phyloP scores from a whole-genome alignment of 2,113 vertebrate species.

The Danio rerio region DNA sequence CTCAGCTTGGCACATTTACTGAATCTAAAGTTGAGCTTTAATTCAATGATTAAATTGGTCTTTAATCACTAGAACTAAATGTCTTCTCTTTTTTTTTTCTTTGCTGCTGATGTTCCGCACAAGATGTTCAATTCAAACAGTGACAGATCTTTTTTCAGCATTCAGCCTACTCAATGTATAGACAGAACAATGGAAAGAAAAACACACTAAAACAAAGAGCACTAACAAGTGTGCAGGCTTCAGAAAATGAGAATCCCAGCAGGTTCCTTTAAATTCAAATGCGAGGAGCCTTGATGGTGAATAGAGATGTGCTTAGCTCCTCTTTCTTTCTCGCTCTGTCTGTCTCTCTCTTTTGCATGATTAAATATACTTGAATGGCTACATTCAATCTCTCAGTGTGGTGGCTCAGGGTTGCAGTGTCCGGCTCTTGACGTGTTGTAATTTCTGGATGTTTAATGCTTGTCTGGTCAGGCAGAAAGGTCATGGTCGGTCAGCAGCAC shows the following conservation, averaged over 20 bases:
- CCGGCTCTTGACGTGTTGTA: conserved; percentile 51
- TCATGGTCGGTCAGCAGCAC: conserved; percentile 28
- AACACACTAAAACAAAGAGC: neutral
- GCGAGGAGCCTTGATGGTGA: conserved; percentile 38
- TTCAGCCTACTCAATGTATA: neutral
- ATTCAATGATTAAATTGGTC: too few relatives aligned
- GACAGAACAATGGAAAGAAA: neutral
- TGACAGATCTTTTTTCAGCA: neutral
- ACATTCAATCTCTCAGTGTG: conserved; percentile 44
- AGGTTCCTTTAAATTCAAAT: conserved; percentile 41
- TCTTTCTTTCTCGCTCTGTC: conserved; percentile 12
- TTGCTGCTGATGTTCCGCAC: neutral
- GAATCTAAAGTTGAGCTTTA: too few relatives aligned
- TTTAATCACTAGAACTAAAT: too few relatives aligned
- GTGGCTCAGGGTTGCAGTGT: conserved; percentile 23
- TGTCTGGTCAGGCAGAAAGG: conserved; percentile 51
- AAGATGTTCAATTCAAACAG: neutral
- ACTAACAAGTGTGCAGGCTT: conserved; percentile 5
- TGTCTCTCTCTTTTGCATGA: conserved; percentile 41
- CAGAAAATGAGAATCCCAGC: conserved; percentile 30
- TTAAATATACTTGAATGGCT: conserved; percentile 51
- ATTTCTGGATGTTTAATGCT: conserved; percentile 35
- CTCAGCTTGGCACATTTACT: too few relatives aligned
- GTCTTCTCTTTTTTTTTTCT: too few relatives aligned
- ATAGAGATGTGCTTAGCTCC: conserved; percentile 27